These are phyloP conservation scores for Idris sp. DNA, from an alignment of 1,140 invertebrate genomes.

Conservation along the genomic window DNA sequence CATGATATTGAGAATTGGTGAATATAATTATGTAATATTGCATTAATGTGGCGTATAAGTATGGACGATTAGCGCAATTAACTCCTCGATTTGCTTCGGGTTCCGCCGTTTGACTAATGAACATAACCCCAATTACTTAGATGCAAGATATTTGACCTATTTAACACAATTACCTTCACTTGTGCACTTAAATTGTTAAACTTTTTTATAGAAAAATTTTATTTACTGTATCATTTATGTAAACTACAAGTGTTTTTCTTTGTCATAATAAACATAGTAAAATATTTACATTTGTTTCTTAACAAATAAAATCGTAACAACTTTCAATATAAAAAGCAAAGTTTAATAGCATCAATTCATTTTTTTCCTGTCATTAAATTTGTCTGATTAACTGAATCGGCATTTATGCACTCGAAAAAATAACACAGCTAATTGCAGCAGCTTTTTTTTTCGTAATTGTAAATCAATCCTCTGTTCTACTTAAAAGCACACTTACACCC, in stretches of 20 bases:
- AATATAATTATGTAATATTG: no score
- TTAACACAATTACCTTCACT: constrained; percentile 47
- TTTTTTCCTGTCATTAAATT: constrained; percentile 35
- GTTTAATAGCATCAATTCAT: constrained; percentile 32
- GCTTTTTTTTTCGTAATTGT: constrained; percentile 59
- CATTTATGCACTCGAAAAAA: constrained; percentile 30
- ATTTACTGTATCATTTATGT: no score
- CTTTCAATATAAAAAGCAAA: no score
- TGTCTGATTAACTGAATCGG: constrained; percentile 31
- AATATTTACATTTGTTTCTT: no score
- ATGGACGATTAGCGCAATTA: constrained; percentile 47
- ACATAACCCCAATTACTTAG: constrained; percentile 44
- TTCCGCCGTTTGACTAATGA: constrained; percentile 36
- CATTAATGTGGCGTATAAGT: constrained; percentile 38
- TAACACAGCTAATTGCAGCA: constrained; percentile 36
- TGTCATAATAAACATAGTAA: no score
- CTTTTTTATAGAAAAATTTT: no score
- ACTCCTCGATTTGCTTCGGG: constrained; percentile 28
- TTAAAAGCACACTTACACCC: constrained; percentile 51
- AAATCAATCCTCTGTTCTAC: constrained; percentile 63
- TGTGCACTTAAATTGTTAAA: constrained; percentile 25
- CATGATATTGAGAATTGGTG: no score
- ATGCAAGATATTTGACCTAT: constrained; percentile 54
- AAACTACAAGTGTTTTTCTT: no score
- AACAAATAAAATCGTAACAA: no score